phyloP scores from a whole-genome alignment of 2,113 vertebrate species.

The Meles meles region DNA sequence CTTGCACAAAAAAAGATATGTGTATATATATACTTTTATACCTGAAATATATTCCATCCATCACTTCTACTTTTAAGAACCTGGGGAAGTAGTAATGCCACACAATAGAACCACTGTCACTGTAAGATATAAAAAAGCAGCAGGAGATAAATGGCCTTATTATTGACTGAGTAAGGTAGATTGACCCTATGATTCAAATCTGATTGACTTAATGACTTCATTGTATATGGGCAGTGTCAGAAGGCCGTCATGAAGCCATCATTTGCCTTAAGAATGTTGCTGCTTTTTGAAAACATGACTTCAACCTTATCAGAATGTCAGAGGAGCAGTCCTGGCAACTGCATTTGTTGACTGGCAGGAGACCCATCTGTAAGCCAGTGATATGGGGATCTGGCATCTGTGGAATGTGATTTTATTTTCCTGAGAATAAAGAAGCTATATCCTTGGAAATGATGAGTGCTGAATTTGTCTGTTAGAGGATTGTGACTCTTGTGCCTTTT shows the following conservation, averaged over 20 bases:
- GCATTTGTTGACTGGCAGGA: constrained; percentile 59
- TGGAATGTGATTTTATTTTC: constrained; percentile 68
- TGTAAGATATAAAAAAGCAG: constrained; percentile 22
- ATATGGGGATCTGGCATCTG: constrained; percentile 58
- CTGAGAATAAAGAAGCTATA: constrained; percentile 48
- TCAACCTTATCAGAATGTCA: constrained; percentile 57
- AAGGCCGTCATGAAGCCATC: constrained; percentile 18
- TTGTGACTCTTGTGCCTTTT: constrained; percentile 5
- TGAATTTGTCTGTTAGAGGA: constrained; percentile 34
- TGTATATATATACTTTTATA: neutral
- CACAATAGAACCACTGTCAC: neutral
- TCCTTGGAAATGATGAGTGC: constrained; percentile 35
- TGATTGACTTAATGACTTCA: constrained; percentile 54
- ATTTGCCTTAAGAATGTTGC: constrained; percentile 46
- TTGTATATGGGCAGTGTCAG: constrained; percentile 24
- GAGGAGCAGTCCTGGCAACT: constrained; percentile 41
- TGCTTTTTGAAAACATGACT: constrained; percentile 41
- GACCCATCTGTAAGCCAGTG: constrained; percentile 62
- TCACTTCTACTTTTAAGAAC: constrained; percentile 24
- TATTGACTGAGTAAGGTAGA: constrained; percentile 44
- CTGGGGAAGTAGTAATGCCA: neutral
- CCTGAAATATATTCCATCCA: neutral
- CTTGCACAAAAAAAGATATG: neutral
- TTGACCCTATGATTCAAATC: constrained; percentile 42
- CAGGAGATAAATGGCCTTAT: constrained; percentile 33